phyloP scores from a whole-genome alignment of 2,113 vertebrate genomes.

The Amazona vittata region DNA sequence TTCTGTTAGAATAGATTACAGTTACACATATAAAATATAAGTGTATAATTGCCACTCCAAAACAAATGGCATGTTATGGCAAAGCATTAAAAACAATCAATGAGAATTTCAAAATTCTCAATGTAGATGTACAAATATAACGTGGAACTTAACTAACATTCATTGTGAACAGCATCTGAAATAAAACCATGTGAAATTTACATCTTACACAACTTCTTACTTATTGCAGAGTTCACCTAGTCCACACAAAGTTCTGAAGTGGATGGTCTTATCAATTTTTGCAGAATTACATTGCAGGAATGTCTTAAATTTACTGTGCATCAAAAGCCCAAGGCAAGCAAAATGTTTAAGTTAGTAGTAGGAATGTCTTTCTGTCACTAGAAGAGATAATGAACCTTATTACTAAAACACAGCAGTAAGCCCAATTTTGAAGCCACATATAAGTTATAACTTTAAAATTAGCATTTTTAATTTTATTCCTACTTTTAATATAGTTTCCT shows the following conservation, averaged over 20 bases:
- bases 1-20: background rate
- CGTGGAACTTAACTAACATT: background rate
- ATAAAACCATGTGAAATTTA: background rate
- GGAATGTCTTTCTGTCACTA: background rate
- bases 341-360: background rate
- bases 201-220: background rate
- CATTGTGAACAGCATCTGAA: background rate
- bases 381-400: conserved; percentile 41
- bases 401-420: conserved; percentile 19
- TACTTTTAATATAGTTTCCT: background rate
- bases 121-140: background rate
- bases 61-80: background rate
- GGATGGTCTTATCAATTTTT: conserved; percentile 24
- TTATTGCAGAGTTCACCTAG: background rate
- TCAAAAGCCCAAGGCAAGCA: conserved; percentile 9
- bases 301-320: conserved; percentile 26
- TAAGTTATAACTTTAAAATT: conserved; percentile 12
- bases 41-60: background rate
- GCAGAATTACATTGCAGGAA: conserved; percentile 33
- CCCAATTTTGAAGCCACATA: conserved; percentile 7
- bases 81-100: background rate
- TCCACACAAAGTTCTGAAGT: conserved; percentile 21
- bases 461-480: conserved; percentile 4
- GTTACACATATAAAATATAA: background rate
- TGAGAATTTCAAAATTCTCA: background rate